Conservation (phyloP, 92 coral and sea anemone species). For the Heliopora coerulea region DNA sequence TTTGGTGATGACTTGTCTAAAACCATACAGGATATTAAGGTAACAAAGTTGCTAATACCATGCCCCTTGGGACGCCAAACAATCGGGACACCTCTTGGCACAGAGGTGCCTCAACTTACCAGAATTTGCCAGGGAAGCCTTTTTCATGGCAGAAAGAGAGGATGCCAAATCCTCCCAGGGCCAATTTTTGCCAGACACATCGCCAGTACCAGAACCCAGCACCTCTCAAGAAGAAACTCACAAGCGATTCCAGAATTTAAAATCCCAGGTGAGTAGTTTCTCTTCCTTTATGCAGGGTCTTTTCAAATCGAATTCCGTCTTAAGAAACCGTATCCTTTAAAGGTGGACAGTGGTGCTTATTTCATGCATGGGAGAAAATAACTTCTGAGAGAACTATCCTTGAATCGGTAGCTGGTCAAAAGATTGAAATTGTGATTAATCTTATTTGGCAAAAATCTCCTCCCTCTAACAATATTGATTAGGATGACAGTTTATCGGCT, state of each 20-base stretch:
- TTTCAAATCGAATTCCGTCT: not conserved
- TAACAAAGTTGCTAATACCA: slow-evolving; percentile 38
- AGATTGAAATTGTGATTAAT: not conserved
- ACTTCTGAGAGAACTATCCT: not conserved
- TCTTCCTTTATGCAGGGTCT: not conserved
- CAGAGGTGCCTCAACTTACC: not conserved
- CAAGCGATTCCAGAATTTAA: not conserved
- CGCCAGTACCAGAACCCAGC: not conserved
- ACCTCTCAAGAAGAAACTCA: slow-evolving; percentile 4
- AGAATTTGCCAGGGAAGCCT: not conserved
- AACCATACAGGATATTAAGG: slow-evolving; percentile 43
- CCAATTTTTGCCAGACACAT: not conserved
- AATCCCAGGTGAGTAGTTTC: slow-evolving; percentile 10
- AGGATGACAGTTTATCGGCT: not conserved
- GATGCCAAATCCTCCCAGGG: not conserved
- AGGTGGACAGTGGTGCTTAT: not conserved
- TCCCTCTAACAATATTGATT: not conserved
- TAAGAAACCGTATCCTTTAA: not conserved
- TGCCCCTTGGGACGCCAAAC: not conserved
- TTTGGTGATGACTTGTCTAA: slow-evolving; percentile 29
- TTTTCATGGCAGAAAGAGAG: slow-evolving; percentile 17
- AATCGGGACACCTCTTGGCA: not conserved
- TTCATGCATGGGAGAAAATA: not conserved
- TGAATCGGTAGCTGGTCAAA: not conserved
- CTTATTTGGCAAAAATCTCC: not conserved